A percentile compares a stretch with the other conserved stretches of the same genome.
Evolutionary conservation across 2,888 invertebrate genomes (phyloP).

Genomic region (Hyles lineata): DNA sequence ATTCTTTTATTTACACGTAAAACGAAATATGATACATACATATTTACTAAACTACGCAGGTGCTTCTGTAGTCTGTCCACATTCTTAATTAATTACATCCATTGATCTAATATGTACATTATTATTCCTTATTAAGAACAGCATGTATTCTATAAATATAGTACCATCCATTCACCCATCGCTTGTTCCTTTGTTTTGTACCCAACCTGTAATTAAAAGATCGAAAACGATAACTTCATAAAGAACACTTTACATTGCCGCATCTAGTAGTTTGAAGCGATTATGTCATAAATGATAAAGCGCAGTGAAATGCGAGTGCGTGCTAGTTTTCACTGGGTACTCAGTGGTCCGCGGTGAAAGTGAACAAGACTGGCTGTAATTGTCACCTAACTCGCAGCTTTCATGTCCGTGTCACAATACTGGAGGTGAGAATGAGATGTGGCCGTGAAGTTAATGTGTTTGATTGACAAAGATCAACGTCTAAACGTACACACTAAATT

Average conservation of each 20-base stretch:
- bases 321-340: conserved; percentile 42
- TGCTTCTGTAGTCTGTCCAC: too few relatives aligned
- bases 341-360: conserved; percentile 43
- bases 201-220: not conserved
- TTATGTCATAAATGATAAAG: conserved; percentile 26
- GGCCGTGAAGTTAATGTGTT: not conserved
- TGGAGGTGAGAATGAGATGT: not conserved
- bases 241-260: not conserved
- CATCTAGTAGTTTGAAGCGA: not conserved
- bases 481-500: too few relatives aligned
- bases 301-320: conserved; percentile 35
- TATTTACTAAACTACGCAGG: too few relatives aligned
- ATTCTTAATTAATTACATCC: too few relatives aligned
- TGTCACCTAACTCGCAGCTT: conserved; percentile 50
- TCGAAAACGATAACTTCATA: not conserved
- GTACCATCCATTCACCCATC: too few relatives aligned
- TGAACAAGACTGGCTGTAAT: conserved; percentile 39
- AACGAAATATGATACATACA: too few relatives aligned
- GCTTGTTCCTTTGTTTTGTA: too few relatives aligned
- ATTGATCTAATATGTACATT: too few relatives aligned
- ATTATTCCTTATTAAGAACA: too few relatives aligned
- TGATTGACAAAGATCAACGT: too few relatives aligned
- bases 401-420: conserved; percentile 11
- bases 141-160: too few relatives aligned
- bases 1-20: too few relatives aligned